Conservation (phyloP, 2,113 vertebrate species). For the Thomomys bottae region DNA sequence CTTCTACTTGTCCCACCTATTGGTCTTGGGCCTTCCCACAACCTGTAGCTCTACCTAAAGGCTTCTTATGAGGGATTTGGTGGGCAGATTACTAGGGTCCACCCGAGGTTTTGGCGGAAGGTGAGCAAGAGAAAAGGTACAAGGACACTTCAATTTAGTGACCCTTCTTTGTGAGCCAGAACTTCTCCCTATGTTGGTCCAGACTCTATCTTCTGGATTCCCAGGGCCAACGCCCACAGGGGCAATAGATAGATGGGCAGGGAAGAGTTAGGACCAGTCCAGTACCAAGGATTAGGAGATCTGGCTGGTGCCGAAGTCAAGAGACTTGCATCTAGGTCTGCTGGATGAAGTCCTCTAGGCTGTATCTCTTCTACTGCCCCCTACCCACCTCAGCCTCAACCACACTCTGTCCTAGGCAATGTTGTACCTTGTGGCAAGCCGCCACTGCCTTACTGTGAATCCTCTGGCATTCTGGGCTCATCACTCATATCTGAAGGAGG, state of each 20-base stretch:
- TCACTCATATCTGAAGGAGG: background rate
- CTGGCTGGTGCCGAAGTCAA: background rate
- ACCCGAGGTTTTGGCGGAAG: background rate
- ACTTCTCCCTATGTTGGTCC: background rate
- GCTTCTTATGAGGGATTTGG: background rate
- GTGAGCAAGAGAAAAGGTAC: background rate
- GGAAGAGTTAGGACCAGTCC: background rate
- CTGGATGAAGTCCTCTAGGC: background rate
- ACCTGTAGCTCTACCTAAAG: background rate
- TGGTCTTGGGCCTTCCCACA: background rate
- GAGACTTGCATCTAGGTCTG: background rate
- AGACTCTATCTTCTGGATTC: background rate
- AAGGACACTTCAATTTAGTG: background rate
- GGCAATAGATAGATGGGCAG: background rate
- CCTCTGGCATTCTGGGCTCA: background rate
- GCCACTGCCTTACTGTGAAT: background rate
- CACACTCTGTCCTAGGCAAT: background rate
- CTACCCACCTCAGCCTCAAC: too few species aligned
- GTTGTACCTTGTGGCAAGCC: background rate
- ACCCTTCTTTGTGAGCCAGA: background rate
- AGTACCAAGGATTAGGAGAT: background rate
- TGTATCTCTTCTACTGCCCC: background rate
- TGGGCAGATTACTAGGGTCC: background rate
- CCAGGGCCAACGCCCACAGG: background rate
- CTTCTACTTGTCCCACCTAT: background rate